Conservation (phyloP, 2,797 vertebrate species). For the Phrynocephalus guinanensis region DNA sequence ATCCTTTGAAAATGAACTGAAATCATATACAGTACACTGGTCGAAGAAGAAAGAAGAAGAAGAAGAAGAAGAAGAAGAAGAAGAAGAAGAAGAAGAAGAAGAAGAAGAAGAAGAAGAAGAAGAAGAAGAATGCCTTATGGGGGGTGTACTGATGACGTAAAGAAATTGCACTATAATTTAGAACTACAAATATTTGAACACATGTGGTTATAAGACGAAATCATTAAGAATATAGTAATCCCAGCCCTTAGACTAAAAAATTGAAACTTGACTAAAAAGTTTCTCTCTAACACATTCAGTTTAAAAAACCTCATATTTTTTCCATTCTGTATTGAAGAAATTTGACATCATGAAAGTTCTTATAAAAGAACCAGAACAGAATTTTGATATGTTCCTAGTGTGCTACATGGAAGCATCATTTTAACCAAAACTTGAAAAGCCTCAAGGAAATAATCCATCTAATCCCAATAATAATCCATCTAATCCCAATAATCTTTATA, state of each 20-base stretch:
- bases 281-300: neutral
- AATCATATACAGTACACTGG: too few relatives aligned
- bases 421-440: neutral
- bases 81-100: too few relatives aligned
- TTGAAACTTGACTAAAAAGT: neutral
- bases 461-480: slow-evolving; percentile 61
- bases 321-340: neutral
- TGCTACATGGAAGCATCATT: neutral
- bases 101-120: too few relatives aligned
- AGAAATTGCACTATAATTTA: neutral
- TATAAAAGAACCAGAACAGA: neutral
- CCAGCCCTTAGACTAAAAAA: neutral
- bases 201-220: neutral
- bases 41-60: too few relatives aligned
- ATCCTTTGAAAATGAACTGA: too few relatives aligned
- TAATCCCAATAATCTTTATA: slow-evolving; percentile 59
- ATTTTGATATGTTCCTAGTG: neutral
- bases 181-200: neutral
- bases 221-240: neutral
- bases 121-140: too few relatives aligned
- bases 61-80: too few relatives aligned
- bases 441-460: slow-evolving; percentile 52
- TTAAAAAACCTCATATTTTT: neutral
- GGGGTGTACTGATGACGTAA: too few relatives aligned
- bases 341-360: neutral